phyloP scores from a whole-genome alignment of 2,797 vertebrate species.

The Limnodromus scolopaceus region DNA sequence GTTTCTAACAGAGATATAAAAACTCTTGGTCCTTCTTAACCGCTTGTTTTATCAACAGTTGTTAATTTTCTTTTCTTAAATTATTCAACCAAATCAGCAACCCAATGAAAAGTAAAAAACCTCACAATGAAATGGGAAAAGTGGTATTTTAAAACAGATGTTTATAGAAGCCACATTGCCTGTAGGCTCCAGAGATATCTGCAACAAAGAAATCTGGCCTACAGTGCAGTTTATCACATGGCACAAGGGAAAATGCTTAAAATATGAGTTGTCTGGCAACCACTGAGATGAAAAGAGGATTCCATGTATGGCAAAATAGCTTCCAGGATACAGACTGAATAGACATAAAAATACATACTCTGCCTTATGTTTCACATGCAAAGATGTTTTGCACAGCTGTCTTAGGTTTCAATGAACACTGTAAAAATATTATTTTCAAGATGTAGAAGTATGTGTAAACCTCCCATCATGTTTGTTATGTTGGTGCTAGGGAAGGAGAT shows the following conservation, averaged over 20 bases:
- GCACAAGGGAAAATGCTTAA: conserved; percentile 2
- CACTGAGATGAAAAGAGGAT: not conserved
- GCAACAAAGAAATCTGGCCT: not conserved
- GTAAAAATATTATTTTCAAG: conserved; percentile 23
- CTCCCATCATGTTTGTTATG: not conserved
- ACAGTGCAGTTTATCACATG: not conserved
- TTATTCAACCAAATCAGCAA: not conserved
- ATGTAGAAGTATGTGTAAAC: not conserved
- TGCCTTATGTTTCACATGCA: not conserved
- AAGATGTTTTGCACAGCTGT: not conserved
- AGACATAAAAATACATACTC: not conserved
- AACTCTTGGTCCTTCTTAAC: not conserved
- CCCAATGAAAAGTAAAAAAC: not conserved
- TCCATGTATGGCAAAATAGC: not conserved
- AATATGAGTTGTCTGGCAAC: conserved; percentile 2
- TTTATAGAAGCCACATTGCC: not conserved
- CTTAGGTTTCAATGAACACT: conserved; percentile 1
- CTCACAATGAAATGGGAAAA: not conserved
- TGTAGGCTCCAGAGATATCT: not conserved
- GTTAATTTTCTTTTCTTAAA: not conserved
- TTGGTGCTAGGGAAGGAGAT: not conserved
- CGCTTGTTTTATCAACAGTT: not conserved
- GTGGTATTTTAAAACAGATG: not conserved
- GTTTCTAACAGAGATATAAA: not conserved
- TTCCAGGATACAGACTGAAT: not conserved